Percentiles rank a stretch among this genome's conserved stretches.
phyloP scores from a whole-genome alignment of 2,113 vertebrate genomes.

The Rafetus swinhoei region DNA sequence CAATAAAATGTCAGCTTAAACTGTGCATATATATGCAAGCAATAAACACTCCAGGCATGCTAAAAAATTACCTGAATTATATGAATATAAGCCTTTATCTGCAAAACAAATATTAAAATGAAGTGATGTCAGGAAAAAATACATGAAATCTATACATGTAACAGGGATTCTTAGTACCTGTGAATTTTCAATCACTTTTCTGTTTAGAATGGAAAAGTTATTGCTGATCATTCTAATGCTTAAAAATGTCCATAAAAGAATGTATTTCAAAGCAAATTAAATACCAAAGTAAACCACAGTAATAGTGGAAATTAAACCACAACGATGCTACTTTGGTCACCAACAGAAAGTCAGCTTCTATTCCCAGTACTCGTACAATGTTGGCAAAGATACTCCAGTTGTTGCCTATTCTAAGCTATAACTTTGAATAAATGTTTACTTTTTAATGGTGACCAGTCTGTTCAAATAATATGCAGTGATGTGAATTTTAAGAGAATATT shows the following conservation, averaged over 20 bases:
- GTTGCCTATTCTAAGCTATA: background rate
- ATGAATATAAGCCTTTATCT: constrained; percentile 92
- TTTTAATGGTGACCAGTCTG: background rate
- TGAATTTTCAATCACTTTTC: constrained; percentile 17
- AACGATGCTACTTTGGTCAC: constrained; percentile 2
- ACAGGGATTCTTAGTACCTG: constrained; percentile 62
- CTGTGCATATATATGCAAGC: constrained; percentile 66
- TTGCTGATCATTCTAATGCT: background rate
- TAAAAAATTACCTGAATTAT: constrained; percentile 93
- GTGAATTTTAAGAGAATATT: background rate
- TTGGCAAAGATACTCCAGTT: background rate
- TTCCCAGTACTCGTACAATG: background rate
- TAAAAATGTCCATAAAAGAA: background rate
- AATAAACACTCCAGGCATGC: constrained; percentile 75
- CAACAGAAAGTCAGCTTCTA: background rate
- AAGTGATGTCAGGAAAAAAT: constrained; percentile 77
- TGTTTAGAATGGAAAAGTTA: background rate
- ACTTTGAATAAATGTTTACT: background rate
- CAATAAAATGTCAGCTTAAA: constrained; percentile 58
- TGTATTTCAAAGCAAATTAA: background rate
- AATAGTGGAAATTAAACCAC: constrained; percentile 51
- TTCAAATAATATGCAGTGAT: background rate
- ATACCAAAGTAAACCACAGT: background rate
- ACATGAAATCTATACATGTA: constrained; percentile 65
- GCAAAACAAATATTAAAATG: constrained; percentile 87